Conservation (phyloP, 2,888 invertebrate genomes). For the Eueremaeus valkanovi region DNA sequence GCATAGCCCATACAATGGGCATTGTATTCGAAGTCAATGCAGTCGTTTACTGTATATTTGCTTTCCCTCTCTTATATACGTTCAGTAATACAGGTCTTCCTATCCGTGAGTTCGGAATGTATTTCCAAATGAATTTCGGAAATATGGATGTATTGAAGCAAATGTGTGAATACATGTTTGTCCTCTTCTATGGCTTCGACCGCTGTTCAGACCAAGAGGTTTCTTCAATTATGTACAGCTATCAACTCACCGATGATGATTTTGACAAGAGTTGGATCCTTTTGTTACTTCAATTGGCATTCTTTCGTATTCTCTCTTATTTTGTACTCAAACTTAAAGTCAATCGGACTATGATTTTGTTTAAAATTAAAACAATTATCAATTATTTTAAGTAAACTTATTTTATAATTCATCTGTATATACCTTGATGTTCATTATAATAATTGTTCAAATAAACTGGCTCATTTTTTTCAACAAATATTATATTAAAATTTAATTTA, state of each 20-base stretch:
- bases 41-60: neutral
- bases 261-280: neutral
- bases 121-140: neutral
- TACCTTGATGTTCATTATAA: too few species aligned
- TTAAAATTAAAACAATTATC: neutral
- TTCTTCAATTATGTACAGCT: neutral
- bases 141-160: neutral
- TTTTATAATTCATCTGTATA: too few species aligned
- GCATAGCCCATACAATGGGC: neutral
- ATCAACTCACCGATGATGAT: neutral
- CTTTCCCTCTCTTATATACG: neutral
- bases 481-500: too few species aligned
- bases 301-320: neutral
- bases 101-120: neutral
- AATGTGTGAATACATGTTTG: neutral
- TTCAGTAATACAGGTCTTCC: too few species aligned
- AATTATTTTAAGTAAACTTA: too few species aligned
- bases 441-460: too few species aligned
- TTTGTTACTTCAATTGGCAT: neutral
- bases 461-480: too few species aligned
- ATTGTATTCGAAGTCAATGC: neutral
- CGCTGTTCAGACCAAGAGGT: neutral
- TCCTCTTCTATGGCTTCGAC: neutral
- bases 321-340: neutral
- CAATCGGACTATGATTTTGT: neutral